Evolutionary conservation across 2,797 vertebrate genomes (phyloP), one percentile per base, ranked within the genome.

Genomic region (Poeciliopsis gracilis): DNA sequence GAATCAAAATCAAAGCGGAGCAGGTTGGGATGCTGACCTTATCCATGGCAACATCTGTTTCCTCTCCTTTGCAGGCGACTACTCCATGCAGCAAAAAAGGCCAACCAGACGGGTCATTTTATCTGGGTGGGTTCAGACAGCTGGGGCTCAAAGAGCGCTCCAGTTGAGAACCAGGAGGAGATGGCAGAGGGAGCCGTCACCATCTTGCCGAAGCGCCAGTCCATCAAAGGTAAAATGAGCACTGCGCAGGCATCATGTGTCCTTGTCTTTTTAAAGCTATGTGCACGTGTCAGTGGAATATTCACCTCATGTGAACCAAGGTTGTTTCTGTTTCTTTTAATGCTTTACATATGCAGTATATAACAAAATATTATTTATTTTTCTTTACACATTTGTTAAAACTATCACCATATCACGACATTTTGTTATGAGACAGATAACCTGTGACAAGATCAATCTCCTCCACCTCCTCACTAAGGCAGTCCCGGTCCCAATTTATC

Each of bases 111-210:
- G 0, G 97, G 98, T 61, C 98, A 99, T 86, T 99, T 99, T 92
- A 97, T 99, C 95, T 99, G 98, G 98, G 97, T 99, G 95, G 98
- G 98, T 53, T 99, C 98, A 0, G 98, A 99, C 94, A 99, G 98
- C 94, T 99, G 98, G 98, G 98, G 98, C 85, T 99, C 98, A 84
- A 99, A 99, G 95, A 99, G 97, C 9, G 95, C 97, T 16, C 98
- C 98, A 0, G 97, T 99, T 36, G 93, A 98, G 80, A 95, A 97
- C 82, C 96, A 98, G 90, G 98, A 99, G 93, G 98, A 98, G 90
- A 97, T 98, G 95, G 98, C 97, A 0, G 98, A 98, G 91, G 98
- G 98, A 20, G 97, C 98, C 0, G 97, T 99, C 87, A 99, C 98
- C 77, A 97, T 99, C 92, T 95, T 99, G 86, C 98, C 98, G 82